phyloP scores from a whole-genome alignment of 2,888 invertebrate species.

The Eristalis intricaria region DNA sequence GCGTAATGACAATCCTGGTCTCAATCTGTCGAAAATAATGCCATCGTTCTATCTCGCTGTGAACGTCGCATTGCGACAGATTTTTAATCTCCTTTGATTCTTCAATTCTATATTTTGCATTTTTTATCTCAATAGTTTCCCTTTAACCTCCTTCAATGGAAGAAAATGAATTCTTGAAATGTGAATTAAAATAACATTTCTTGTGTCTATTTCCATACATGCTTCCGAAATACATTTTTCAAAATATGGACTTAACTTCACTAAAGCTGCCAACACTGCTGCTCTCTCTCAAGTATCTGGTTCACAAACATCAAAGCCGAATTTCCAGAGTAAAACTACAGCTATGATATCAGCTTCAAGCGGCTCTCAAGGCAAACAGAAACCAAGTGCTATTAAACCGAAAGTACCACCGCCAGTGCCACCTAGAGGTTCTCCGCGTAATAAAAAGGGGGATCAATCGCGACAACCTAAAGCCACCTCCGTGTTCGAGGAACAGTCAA shows the following conservation, averaged over 20 bases:
- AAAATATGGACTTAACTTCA: neutral
- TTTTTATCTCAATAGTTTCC: no score
- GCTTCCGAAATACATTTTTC: neutral
- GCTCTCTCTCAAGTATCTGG: conserved; percentile 75
- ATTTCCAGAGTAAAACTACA: conserved; percentile 77
- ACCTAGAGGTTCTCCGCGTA: conserved; percentile 90
- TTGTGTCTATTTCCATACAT: neutral
- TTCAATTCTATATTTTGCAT: no score
- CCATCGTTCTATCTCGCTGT: no score
- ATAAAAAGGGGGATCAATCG: conserved; percentile 75
- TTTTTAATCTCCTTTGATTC: no score
- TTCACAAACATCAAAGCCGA: conserved; percentile 73
- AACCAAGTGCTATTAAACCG: conserved; percentile 78
- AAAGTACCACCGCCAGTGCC: conserved; percentile 95
- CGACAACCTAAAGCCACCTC: conserved; percentile 68
- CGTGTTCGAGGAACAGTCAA: conserved; percentile 76
- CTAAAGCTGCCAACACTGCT: conserved; percentile 54
- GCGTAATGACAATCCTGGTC: no score
- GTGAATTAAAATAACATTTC: neutral
- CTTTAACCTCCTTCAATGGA: no score
- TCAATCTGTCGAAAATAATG: no score
- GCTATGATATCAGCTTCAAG: conserved; percentile 44
- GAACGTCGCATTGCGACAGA: no score
- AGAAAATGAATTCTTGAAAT: no score
- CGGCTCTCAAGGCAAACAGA: conserved; percentile 55